phyloP scores from a whole-genome alignment of 2,888 invertebrate genomes.

The Phyllotreta striolata region DNA sequence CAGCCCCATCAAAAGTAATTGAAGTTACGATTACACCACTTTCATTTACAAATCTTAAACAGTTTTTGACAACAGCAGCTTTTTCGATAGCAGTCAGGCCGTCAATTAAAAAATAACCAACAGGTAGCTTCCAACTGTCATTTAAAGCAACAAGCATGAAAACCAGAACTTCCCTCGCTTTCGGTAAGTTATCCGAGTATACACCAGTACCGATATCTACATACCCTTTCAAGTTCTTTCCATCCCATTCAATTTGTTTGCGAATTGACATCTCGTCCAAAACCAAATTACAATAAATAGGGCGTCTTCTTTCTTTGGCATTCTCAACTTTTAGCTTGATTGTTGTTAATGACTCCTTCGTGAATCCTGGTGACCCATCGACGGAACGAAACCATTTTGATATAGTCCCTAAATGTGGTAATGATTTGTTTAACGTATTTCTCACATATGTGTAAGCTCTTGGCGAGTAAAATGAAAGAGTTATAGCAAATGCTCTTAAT shows the following conservation, averaged over 20 bases:
- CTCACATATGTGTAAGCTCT: slow-evolving; percentile 35
- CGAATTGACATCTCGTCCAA: slow-evolving; percentile 50
- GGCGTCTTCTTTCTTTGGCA: neutral
- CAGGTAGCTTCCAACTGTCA: slow-evolving; percentile 44
- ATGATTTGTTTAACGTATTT: slow-evolving; percentile 30
- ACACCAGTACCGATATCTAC: slow-evolving; percentile 45
- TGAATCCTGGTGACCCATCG: slow-evolving; percentile 43
- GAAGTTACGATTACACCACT: slow-evolving; percentile 40
- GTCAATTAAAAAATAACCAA: slow-evolving; percentile 45
- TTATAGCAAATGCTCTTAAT: slow-evolving; percentile 34
- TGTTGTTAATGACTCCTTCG: slow-evolving; percentile 43
- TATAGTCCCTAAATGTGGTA: slow-evolving; percentile 39
- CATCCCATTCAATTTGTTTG: slow-evolving; percentile 44
- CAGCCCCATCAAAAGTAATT: slow-evolving; percentile 46
- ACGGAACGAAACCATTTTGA: slow-evolving; percentile 38
- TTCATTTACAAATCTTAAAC: slow-evolving; percentile 39
- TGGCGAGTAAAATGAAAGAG: slow-evolving; percentile 37
- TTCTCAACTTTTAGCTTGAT: slow-evolving; percentile 20
- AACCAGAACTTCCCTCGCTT: slow-evolving; percentile 44
- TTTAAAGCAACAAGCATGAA: slow-evolving; percentile 46
- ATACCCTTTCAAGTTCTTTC: slow-evolving; percentile 43
- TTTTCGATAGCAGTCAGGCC: slow-evolving; percentile 36
- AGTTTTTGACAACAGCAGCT: slow-evolving; percentile 35
- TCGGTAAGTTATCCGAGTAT: slow-evolving; percentile 41
- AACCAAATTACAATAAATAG: slow-evolving; percentile 42